These are phyloP conservation scores for Okapia johnstoni DNA, from an alignment of 2,113 vertebrate species.

Conservation along the genomic window DNA sequence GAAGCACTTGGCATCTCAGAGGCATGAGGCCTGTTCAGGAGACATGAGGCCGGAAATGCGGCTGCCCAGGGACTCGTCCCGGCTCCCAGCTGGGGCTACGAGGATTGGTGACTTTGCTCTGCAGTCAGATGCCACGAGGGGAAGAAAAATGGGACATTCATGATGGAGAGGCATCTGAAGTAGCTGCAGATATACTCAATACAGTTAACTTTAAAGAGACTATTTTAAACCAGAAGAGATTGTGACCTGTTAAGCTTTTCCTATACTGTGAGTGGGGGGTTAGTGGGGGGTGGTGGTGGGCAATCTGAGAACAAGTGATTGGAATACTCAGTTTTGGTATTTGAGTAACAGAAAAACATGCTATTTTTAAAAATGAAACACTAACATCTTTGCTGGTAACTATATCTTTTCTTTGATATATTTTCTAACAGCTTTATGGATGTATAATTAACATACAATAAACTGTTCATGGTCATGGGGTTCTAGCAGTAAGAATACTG, in stretches of 20 bases:
- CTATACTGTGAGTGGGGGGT: no score
- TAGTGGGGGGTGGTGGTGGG: accelerated
- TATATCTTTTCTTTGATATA: not conserved
- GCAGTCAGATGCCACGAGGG: not conserved
- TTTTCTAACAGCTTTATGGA: not conserved
- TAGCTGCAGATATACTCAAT: not conserved
- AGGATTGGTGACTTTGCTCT: not conserved
- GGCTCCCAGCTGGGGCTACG: accelerated
- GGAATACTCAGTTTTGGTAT: not conserved
- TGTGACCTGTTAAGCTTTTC: no score
- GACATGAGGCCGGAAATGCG: accelerated
- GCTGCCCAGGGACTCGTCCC: accelerated
- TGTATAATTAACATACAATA: not conserved
- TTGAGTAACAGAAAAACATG: not conserved
- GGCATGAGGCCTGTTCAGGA: not conserved
- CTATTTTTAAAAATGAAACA: not conserved
- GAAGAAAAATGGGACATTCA: not conserved
- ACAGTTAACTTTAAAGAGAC: not conserved
- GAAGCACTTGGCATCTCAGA: not conserved
- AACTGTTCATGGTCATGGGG: not conserved
- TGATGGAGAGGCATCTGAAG: not conserved
- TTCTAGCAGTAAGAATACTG: not conserved
- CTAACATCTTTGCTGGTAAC: not conserved
- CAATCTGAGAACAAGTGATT: accelerated
- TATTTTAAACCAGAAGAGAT: not conserved